Evolutionary conservation across 2,888 invertebrate genomes (phyloP), one percentile per base, ranked within the genome.

Genomic region (Ennomos quercinarius): DNA sequence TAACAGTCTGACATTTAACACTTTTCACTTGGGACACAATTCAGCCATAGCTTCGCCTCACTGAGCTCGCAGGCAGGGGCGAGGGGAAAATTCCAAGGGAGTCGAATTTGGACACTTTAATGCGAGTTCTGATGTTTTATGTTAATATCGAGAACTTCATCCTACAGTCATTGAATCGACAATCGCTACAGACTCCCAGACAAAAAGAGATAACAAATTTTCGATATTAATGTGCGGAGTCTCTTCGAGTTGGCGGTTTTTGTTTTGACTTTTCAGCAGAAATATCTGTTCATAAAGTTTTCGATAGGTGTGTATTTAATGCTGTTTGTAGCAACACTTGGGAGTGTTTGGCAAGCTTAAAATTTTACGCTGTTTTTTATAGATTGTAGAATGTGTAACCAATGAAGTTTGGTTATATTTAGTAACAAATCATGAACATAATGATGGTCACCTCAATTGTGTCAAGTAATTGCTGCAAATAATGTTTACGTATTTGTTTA

Each of bases 81-180:
- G 70, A 72, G 76, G 78, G 83, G 82, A 78, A 78, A 75, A 77
- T 78, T 84, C 77, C 67, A 76, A 78, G 83, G 84, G 85, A 83
- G 78, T 71, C 67, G 77, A 87, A 86, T 87, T 88, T 81, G 86
- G 86, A 90, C 89, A 90, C 84, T 90, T 90, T 90, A 91, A 91
- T 91, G 89, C 85, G 91, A 91, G 86, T 91, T 91, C 81, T 89
- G 90, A 91, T 91, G 90, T 91, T 91, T 90, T 89, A 91, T 91
- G 91, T 86, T 91, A 91, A 91, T 91, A 84, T 83, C 80, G 74
- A 67, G 72, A 87, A 89, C 82, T 90, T 89, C 66, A 70, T 64
- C 80, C 78, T 73, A 80, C 80, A 86, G 83, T 84, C 84, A 83
- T 78, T 80, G 84, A 83, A 82, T 84, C 76, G 74, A 45, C 54